Evolutionary conservation across 2,113 vertebrate genomes (phyloP).

Genomic region (Callipepla squamata): DNA sequence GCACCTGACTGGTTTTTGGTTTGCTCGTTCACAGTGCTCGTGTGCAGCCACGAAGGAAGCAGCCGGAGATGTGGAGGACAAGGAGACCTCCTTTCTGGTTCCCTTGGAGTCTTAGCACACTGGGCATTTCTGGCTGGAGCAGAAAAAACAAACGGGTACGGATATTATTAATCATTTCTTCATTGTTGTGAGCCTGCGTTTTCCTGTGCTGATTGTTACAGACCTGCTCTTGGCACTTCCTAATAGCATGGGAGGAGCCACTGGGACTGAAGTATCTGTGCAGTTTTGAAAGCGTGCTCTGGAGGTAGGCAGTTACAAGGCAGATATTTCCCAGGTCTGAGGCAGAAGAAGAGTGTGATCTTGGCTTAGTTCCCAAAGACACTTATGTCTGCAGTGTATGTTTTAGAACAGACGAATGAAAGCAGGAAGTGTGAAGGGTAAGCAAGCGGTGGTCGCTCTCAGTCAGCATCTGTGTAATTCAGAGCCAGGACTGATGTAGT

Average conservation of each 20-base stretch:
- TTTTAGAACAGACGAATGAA: background rate
- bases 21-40: constrained; percentile 79
- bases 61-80: constrained; percentile 93
- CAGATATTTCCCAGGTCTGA: background rate
- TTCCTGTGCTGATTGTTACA: background rate
- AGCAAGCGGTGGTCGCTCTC: background rate
- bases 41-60: constrained; percentile 89
- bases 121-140: constrained; percentile 90
- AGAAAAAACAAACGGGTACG: constrained; percentile 85
- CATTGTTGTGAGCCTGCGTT: background rate
- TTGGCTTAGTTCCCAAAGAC: background rate
- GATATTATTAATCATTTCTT: background rate
- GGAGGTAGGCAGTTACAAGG: background rate
- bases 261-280: background rate
- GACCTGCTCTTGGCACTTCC: background rate
- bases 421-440: background rate
- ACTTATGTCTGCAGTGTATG: accelerated
- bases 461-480: background rate
- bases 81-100: constrained; percentile 93
- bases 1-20: background rate
- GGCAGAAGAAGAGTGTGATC: background rate
- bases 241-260: background rate
- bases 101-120: constrained; percentile 90
- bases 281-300: background rate
- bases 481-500: accelerated